Base-by-base conservation (phyloP, 2,888 invertebrate genomes). In the Hecatera dysodea region DNA sequence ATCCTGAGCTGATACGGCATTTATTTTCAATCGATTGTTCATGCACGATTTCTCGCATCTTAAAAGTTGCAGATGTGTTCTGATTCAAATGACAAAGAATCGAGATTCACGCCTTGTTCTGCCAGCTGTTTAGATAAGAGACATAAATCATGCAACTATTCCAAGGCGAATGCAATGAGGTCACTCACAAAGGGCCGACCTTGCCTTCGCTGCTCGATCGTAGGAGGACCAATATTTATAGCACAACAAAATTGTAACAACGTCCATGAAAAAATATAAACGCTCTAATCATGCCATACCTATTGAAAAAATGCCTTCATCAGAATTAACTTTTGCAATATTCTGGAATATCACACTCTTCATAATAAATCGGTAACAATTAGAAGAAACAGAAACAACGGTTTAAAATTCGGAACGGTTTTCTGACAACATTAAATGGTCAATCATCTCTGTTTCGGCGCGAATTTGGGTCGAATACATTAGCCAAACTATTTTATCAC, bases 131-230 rank as follows among this genome's bases (percentile, higher is more conserved):
- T 87, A 92, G 92, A 93, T 92, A 93, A 92, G 89, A 91, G 87
- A 90, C 88, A 92, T 93, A 91, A 92, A 94, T 94, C 93, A 93
- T 93, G 92, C 93, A 94, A 94, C 93, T 94, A 94, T 95, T 95
- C 91, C 95, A 95, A 95, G 95, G 95, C 92, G 90, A 95, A 83
- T 91, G 89, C 92, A 94, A 93, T 93, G 93, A 94, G 94, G 95
- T 91, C 94, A 93, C 90, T 90, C 89, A 92, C 92, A 92, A 93
- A 95, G 94, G 95, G 93, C 87, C 89, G 92, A 90, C 94, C 94
- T 94, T 94, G 94, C 91, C 91, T 91, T 91, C 91, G 90, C 91
- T 88, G 87, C 86, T 90, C 87, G 86, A 86, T 91, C 79, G 91
- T 91, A 89, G 92, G 92, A 92, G 92, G 91, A 92, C 89, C 87